Percentiles rank a stretch among this genome's conserved stretches.
phyloP scores from a whole-genome alignment of 2,888 invertebrate species.

The Tenthredo distinguenda region DNA sequence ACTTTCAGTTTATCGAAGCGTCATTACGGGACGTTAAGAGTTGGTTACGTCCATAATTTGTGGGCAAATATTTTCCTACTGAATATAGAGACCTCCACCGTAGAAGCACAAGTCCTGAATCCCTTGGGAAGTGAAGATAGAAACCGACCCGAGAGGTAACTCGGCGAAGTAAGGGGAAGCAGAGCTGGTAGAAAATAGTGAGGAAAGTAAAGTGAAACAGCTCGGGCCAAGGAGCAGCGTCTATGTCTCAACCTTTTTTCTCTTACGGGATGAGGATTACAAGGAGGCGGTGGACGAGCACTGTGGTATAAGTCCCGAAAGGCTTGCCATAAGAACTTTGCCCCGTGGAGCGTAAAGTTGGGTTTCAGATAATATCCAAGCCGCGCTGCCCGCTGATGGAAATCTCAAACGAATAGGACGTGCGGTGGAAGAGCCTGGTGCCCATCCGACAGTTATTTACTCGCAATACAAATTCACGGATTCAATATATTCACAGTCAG shows the following conservation, averaged over 20 bases:
- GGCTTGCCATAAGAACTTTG: constrained; percentile 26
- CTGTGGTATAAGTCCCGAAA: constrained; percentile 9
- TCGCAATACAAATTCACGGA: not conserved
- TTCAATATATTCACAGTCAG: not conserved
- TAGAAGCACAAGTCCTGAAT: not conserved
- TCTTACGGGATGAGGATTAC: not conserved
- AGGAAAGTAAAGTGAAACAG: constrained; percentile 25
- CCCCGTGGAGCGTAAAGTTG: constrained; percentile 52
- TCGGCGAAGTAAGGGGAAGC: no score
- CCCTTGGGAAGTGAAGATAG: not conserved
- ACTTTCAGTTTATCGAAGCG: not conserved
- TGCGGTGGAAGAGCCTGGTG: not conserved
- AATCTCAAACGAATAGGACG: constrained; percentile 30
- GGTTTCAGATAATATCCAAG: constrained; percentile 46
- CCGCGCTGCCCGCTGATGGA: constrained; percentile 25
- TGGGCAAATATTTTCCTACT: not conserved
- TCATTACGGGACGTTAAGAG: not conserved
- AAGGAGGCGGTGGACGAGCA: constrained; percentile 10
- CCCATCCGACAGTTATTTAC: not conserved
- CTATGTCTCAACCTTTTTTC: not conserved
- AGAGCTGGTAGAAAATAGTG: not conserved
- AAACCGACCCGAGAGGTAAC: not conserved
- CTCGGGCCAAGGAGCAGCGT: not conserved
- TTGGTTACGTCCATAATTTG: not conserved
- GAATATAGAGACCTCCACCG: not conserved